Evolutionary conservation across 2,888 invertebrate genomes (phyloP), one percentile per base, ranked within the genome.

Genomic region (Erannis defoliaria): DNA sequence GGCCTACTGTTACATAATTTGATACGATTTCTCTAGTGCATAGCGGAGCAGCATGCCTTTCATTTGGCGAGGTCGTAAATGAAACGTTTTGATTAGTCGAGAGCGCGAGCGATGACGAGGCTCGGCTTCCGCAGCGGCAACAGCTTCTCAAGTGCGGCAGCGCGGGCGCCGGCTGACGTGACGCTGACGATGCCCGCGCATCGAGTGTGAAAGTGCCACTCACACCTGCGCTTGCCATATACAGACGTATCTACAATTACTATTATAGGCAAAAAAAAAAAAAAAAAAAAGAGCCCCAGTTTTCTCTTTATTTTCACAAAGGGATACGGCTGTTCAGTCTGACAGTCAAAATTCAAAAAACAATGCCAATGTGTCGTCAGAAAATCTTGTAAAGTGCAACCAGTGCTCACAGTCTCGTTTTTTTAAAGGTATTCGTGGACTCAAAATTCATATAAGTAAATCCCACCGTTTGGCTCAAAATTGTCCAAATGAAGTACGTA

Each of bases 201-300:
- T 68, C 72, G 84, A 85, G 81, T 80, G 90, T 88, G 90, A 90
- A 90, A 90, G 90, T 90, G 85, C 82, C 82, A 70, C 77, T 77
- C 80, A 73, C 84, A 85, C 82, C 78, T 83, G 81, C 75, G 70
- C 75, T 76, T 76, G 73, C 85, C 81, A 78, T 74, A 72, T 77
- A 82, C 78, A 55, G 55, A 21, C 21, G 38, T 49, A 54, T 46
- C 21, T 55, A 45, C 53, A 71, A 60, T 76, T 74, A 77, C 78
- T 77, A 81, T 82, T 83, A 82, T 80, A 85, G 81, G 84, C 81
- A 88, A 88, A 84, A n/a, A n/a, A n/a, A n/a, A n/a, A n/a, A n/a
- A n/a, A n/a, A n/a, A n/a, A n/a, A n/a, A n/a, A n/a, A n/a, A n/a
- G n/a, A n/a, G n/a, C n/a, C n/a, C n/a, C n/a, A n/a, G n/a, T n/a